A percentile compares a stretch with the other conserved stretches of the same genome.
Evolutionary conservation across 2,888 invertebrate genomes (phyloP).

Genomic region (Dasysyrphus albostriatus): DNA sequence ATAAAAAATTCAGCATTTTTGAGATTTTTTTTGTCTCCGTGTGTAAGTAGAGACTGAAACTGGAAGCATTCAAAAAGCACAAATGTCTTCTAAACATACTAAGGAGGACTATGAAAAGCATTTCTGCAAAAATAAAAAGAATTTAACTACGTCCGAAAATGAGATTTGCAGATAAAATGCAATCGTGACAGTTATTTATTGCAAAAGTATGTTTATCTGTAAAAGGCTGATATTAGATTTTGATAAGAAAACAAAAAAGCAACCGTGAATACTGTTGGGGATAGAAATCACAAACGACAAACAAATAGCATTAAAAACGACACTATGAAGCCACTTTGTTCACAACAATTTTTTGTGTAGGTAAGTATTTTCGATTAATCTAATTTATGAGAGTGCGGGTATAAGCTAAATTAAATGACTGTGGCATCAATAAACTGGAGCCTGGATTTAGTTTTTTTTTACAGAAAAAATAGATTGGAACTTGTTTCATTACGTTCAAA

Average conservation of each 20-base stretch:
- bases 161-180: conserved; percentile 4
- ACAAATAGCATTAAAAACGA: not conserved
- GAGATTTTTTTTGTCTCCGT: not conserved
- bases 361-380: not conserved
- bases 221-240: not conserved
- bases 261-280: not conserved
- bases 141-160: not conserved
- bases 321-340: not conserved
- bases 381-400: not conserved
- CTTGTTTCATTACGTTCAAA: no score
- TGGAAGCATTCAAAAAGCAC: not conserved
- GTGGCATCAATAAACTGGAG: no score
- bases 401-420: no score
- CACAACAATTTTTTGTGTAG: not conserved
- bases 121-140: not conserved
- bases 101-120: conserved; percentile 5
- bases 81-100: conserved; percentile 1
- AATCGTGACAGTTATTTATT: conserved; percentile 31
- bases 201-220: conserved; percentile 9
- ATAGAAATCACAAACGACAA: not conserved
- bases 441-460: no score
- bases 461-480: no score
- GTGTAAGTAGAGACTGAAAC: not conserved
- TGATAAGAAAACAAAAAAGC: not conserved
- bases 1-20: not conserved